These are phyloP conservation scores for Conus betulinus DNA, from an alignment of 1,140 invertebrate species.

Conservation along the genomic window DNA sequence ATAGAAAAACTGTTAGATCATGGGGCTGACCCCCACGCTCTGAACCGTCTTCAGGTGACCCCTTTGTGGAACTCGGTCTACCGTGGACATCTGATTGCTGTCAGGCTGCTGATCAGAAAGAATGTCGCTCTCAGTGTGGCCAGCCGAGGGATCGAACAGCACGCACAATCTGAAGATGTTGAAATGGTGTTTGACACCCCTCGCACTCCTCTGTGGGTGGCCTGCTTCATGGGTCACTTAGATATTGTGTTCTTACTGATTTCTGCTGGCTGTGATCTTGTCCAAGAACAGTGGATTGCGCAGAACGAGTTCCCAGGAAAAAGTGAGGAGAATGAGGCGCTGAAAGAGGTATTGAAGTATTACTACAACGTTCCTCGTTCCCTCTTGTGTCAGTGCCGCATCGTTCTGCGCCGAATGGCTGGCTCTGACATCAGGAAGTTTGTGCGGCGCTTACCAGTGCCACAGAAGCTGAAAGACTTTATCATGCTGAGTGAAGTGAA, in stretches of 20 bases:
- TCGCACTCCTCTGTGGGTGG: constrained; percentile 61
- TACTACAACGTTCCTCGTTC: constrained; percentile 51
- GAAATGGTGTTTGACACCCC: constrained; percentile 50
- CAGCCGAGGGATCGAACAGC: constrained; percentile 62
- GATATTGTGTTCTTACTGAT: constrained; percentile 55
- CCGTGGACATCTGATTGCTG: constrained; percentile 46
- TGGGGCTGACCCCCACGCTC: constrained; percentile 64
- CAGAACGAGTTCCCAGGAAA: constrained; percentile 40
- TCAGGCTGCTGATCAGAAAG: constrained; percentile 58
- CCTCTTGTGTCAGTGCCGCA: constrained; percentile 57
- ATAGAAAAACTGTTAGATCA: constrained; percentile 54
- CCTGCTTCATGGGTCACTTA: constrained; percentile 41
- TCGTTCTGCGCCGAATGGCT: constrained; percentile 52
- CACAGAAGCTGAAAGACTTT: constrained; percentile 57
- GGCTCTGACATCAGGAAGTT: constrained; percentile 41
- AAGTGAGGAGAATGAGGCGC: constrained; percentile 24
- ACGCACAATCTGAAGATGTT: constrained; percentile 51
- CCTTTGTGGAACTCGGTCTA: constrained; percentile 70
- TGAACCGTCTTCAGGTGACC: constrained; percentile 55
- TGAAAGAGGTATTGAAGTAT: constrained; percentile 46
- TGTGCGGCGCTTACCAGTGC: constrained; percentile 57
- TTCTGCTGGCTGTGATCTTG: constrained; percentile 60
- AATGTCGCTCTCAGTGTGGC: constrained; percentile 61
- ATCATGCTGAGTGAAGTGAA: constrained; percentile 48
- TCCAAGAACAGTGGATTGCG: constrained; percentile 59